Base-by-base conservation (phyloP, 2,113 vertebrate species). In the Garra rufa region DNA sequence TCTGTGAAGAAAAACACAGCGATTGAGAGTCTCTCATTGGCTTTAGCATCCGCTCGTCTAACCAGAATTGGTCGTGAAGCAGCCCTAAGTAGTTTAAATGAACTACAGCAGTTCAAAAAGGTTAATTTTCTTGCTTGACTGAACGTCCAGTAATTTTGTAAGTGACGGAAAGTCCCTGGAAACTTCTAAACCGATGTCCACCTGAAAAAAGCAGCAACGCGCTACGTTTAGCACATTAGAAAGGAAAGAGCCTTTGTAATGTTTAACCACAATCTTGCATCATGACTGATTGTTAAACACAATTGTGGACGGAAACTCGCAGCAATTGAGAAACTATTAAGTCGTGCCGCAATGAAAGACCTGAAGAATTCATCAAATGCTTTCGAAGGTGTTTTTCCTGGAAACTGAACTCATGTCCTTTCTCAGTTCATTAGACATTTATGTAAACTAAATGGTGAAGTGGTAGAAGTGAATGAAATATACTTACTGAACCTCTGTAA, bases 1-100 rank as follows among this genome's bases (percentile, higher is more conserved):
- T 96, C 98, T 99, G 94, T 90, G 95, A 95, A 93, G 41, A 67
- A 91, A 90, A 88, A 73, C 38, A 82, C 44, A 50, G 0, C 4
- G 24, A 38, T 6, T 44, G n/a, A 21, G 92, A 67, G 14, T 34
- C 28, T 17, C 3, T 9, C 55, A 59, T 55, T 24, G 55, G n/a
- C 4, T 59, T 59, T 1, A 11, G n/a, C 8, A 3, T 57, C 55
- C 55, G n/a, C 55, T 57, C 9, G 21, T 50, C 5, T 4, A 9
- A 59, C 57, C 57, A 6, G 6, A 61, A 59, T n/a, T 24, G 11
- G 21, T n/a, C 21, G 3, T 9, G 21, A 57, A n/a, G 21, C 7
- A 55, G 6, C 19, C 50, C 50, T 21, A 55, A 55, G 19, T n/a
- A n/a, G 52, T 7, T n/a, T n/a, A n/a, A 57, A 57, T 9, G n/a